Evolutionary conservation across 2,888 invertebrate species (phyloP), one percentile per base, ranked within the genome.

Genomic region (Monoplex corrugatus): DNA sequence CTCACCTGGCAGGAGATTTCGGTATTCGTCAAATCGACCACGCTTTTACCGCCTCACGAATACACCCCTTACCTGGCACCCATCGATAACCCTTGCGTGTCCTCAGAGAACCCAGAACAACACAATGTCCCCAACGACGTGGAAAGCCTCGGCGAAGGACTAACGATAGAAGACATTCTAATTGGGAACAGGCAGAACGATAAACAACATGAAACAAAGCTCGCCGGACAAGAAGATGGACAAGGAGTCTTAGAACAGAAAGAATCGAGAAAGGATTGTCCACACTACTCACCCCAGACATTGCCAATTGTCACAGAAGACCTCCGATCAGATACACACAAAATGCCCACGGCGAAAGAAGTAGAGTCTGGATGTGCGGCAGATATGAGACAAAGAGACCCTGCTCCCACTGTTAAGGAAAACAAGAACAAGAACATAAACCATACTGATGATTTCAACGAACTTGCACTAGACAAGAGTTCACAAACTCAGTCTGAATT

Each of bases 1-100:
- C 57, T 89, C 43, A 57, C 89, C 10, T 89, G 89, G 89, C 45
- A 89, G 78, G 85, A 87, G 38, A 75, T 87, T 6, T 85, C 83
- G 28, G 75, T 87, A n/a, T 50, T 32, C 57, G 89, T 89, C 28
- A 38, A 72, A 2, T 23, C 40, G 8, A 19, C 43, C 3, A 10
- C 35, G 10, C 10, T 13, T 13, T 13, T 10, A 23, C 38, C 75
- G 10, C 38, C 75, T 10, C 38, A 35, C 5, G 19, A 35, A 8
- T 35, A 38, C 23, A 10, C 13, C 8, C 0, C 38, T 38, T 38
- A 38, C 75, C 8, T 2, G 2, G 8, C 68, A 8, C 23, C 68
- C 16, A 8, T n/a, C 16, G 23, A 63, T 40, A 38, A 38, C 72
- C 8, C 72, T 35, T 35, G 19, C 10, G n/a, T n/a, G n/a, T n/a